phyloP scores from a whole-genome alignment of 2,888 invertebrate genomes.

The Heteropelma amictum region DNA sequence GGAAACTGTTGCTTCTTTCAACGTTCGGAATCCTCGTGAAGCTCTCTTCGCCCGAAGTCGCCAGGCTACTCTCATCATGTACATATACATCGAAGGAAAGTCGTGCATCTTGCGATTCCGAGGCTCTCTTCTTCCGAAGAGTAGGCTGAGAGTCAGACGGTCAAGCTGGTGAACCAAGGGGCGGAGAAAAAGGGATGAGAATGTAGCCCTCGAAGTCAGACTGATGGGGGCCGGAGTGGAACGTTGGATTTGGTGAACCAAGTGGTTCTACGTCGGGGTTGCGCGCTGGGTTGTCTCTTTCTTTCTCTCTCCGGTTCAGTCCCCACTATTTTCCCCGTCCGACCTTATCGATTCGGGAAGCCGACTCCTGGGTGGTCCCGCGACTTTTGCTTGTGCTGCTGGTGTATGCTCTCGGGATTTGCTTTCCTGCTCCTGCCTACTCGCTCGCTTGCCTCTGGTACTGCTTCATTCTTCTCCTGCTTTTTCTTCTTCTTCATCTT shows the following conservation, averaged over 20 bases:
- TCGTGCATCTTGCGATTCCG: slow-evolving; percentile 47
- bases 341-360: slow-evolving; percentile 71
- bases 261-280: slow-evolving; percentile 42
- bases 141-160: slow-evolving; percentile 4
- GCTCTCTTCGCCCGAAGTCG: slow-evolving; percentile 7
- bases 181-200: slow-evolving; percentile 25
- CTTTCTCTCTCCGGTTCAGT: slow-evolving; percentile 5
- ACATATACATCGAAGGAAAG: neutral
- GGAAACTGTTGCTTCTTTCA: slow-evolving; percentile 13
- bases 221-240: slow-evolving; percentile 33
- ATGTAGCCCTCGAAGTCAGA: slow-evolving; percentile 45
- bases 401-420: slow-evolving; percentile 45
- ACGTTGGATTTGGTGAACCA: slow-evolving; percentile 52
- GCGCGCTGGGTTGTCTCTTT: slow-evolving; percentile 20
- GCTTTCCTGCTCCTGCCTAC: slow-evolving; percentile 53
- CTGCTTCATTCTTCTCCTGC: slow-evolving; percentile 13
- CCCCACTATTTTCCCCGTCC: slow-evolving; percentile 43
- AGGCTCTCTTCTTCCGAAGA: slow-evolving; percentile 5
- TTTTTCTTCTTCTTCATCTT: slow-evolving; percentile 2
- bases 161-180: neutral
- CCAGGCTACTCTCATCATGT: slow-evolving; percentile 1
- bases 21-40: slow-evolving; percentile 8
- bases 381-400: slow-evolving; percentile 61
- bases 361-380: slow-evolving; percentile 69
- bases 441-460: slow-evolving; percentile 14